These are phyloP conservation scores for Buteo buteo DNA, from an alignment of 2,113 vertebrate genomes.

Conservation along the genomic window DNA sequence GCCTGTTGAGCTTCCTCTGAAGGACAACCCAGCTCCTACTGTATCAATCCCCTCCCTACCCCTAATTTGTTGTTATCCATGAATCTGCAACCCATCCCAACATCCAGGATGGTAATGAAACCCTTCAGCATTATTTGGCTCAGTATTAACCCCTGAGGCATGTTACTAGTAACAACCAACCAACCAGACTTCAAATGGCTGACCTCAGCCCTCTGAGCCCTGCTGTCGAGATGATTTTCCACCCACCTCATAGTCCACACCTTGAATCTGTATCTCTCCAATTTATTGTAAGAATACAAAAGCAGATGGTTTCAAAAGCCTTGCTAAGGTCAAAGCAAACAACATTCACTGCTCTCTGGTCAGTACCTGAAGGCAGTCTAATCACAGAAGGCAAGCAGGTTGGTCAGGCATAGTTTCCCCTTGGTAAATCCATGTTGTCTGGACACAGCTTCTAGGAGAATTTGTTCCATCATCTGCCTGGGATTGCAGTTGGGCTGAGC, in stretches of 20 bases:
- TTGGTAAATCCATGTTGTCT: not conserved
- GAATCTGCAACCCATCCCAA: not conserved
- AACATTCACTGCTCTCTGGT: not conserved
- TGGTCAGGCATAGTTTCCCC: not conserved
- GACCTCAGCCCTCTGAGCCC: not conserved
- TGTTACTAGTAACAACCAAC: not conserved
- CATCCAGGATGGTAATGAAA: not conserved
- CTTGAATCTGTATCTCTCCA: not conserved
- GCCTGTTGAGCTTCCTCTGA: not conserved
- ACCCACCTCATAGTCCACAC: not conserved
- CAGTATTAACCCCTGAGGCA: not conserved
- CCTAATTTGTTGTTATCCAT: not conserved
- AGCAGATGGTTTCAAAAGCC: not conserved
- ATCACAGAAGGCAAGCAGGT: not conserved
- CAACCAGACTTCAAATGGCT: fast-evolving
- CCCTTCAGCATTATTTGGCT: not conserved
- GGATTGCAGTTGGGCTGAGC: not conserved
- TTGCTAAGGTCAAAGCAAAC: not conserved
- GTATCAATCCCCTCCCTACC: not conserved
- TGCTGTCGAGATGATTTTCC: fast-evolving
- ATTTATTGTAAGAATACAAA: not conserved
- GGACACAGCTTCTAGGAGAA: not conserved
- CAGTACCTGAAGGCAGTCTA: not conserved
- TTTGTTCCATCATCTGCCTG: not conserved
- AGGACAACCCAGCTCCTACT: not conserved